phyloP scores from a whole-genome alignment of 53 echinoderm and acorn worm species.

The Arbacia lixula region DNA sequence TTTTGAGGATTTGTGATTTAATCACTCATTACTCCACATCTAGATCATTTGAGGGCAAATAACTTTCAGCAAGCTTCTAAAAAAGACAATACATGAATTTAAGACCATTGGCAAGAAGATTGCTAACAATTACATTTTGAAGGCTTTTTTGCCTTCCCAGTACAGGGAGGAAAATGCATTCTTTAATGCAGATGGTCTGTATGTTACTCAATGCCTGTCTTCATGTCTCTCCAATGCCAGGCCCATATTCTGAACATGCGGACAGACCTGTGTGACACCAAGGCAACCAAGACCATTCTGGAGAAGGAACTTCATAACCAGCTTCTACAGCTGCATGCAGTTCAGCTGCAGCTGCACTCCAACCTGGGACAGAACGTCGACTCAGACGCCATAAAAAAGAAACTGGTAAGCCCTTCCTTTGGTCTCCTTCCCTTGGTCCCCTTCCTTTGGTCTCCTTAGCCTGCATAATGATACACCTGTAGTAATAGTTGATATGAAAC shows the following conservation, averaged over 20 bases:
- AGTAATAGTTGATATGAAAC: too few species aligned
- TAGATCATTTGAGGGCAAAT: too few species aligned
- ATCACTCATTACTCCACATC: too few species aligned
- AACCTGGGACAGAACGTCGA: constrained; percentile 96
- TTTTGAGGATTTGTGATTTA: too few species aligned
- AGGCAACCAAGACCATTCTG: constrained; percentile 85
- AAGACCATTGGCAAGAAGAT: too few species aligned
- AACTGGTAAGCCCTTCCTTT: constrained; percentile 86
- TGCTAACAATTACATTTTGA: neutral
- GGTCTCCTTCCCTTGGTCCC: too few species aligned
- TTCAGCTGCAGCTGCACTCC: constrained; percentile 95
- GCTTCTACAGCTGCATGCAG: constrained; percentile 91
- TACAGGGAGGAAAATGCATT: neutral
- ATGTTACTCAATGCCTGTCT: too few species aligned
- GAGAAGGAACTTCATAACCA: constrained; percentile 99
- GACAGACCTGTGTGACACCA: constrained; percentile 87
- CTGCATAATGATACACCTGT: too few species aligned
- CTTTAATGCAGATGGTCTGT: neutral
- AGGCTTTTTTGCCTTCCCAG: neutral
- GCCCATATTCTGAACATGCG: constrained; percentile 93
- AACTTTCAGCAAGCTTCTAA: too few species aligned
- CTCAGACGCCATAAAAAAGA: constrained; percentile 96
- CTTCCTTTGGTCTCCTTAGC: too few species aligned
- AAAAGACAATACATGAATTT: too few species aligned
- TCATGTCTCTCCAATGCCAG: constrained; percentile 61